phyloP scores from a whole-genome alignment of 2,888 invertebrate genomes.

The Amblyjoppa fuscipennis region DNA sequence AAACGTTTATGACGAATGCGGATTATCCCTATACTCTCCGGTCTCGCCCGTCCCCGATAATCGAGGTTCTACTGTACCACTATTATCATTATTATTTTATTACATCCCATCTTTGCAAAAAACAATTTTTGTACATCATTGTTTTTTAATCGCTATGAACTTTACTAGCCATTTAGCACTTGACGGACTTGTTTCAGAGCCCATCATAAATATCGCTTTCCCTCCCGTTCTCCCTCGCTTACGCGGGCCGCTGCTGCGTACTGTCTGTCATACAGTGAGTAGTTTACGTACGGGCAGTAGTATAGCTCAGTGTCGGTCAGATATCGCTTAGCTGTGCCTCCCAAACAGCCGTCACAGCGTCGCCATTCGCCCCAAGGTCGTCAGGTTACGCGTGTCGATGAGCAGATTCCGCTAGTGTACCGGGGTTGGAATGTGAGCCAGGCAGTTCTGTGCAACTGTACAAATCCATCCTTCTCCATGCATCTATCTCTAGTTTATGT shows the following conservation, averaged over 20 bases:
- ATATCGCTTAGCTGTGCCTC: slow-evolving; percentile 9
- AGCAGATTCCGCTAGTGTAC: slow-evolving; percentile 40
- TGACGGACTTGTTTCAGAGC: too few species aligned
- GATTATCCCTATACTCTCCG: too few species aligned
- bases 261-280: neutral
- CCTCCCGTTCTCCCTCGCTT: too few species aligned
- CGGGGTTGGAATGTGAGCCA: slow-evolving; percentile 39
- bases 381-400: slow-evolving; percentile 37
- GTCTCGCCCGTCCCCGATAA: too few species aligned
- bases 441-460: slow-evolving; percentile 15
- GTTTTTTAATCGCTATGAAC: too few species aligned
- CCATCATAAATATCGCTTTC: too few species aligned
- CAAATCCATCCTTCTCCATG: slow-evolving; percentile 35
- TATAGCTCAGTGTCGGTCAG: slow-evolving; percentile 33
- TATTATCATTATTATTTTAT: too few species aligned
- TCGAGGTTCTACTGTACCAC: too few species aligned
- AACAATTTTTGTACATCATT: too few species aligned
- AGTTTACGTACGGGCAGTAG: slow-evolving; percentile 31
- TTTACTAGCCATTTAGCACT: too few species aligned
- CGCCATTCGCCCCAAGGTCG: slow-evolving; percentile 52
- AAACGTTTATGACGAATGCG: too few species aligned
- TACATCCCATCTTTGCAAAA: too few species aligned
- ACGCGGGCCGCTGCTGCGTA: neutral
- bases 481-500: neutral
- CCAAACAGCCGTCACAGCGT: slow-evolving; percentile 25